phyloP scores from a whole-genome alignment of 2,113 vertebrate genomes.

The Bagarius yarrelli region DNA sequence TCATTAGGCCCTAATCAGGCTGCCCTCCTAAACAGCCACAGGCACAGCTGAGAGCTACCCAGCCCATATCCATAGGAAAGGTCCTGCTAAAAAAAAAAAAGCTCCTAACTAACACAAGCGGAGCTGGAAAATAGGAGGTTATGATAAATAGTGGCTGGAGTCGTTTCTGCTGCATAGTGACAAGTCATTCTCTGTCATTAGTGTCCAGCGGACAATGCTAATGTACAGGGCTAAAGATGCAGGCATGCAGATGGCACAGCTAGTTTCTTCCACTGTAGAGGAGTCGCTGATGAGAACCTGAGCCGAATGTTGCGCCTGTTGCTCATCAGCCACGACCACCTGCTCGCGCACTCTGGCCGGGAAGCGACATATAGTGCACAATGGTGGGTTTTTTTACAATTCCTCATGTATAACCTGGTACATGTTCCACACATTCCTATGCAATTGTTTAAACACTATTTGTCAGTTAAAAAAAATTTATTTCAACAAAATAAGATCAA shows the following conservation, averaged over 20 bases:
- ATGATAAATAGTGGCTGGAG: conserved; percentile 37
- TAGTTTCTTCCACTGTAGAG: conserved; percentile 16
- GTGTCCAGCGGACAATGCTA: conserved; percentile 16
- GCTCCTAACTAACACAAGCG: not conserved
- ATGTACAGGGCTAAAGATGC: not conserved
- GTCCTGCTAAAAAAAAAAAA: not conserved
- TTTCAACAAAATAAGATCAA: no score
- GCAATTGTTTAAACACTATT: no score
- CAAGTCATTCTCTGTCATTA: conserved; percentile 45
- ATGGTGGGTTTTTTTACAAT: not conserved
- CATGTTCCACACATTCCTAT: no score
- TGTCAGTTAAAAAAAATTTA: no score
- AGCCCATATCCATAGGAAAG: not conserved
- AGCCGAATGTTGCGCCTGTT: conserved; percentile 1
- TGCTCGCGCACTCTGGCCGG: conserved; percentile 14
- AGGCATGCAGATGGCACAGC: conserved; percentile 44
- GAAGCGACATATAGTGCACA: not conserved
- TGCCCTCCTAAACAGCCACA: conserved; percentile 18
- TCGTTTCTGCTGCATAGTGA: conserved; percentile 38
- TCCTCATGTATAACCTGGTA: not conserved
- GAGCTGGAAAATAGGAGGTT: conserved; percentile 28
- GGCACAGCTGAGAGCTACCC: conserved; percentile 39
- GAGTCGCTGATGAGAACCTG: not conserved
- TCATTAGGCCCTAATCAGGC: conserved; percentile 51
- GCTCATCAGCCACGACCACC: conserved; percentile 40